Evolutionary conservation across 1,140 invertebrate species (phyloP).

Genomic region (Linepithema humile): DNA sequence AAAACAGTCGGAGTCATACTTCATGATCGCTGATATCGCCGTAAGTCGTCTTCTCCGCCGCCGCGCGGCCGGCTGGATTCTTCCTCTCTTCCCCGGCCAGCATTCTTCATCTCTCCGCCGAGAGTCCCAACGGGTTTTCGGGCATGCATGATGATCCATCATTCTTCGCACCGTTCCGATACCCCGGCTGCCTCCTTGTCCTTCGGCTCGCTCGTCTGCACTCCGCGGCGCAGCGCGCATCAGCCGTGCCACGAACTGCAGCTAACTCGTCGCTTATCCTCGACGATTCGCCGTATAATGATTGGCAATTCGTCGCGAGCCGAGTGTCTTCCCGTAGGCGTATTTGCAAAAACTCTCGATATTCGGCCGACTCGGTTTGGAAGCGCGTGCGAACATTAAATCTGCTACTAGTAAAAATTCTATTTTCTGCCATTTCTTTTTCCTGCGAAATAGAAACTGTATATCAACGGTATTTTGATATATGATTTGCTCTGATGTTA

Average conservation of each 20-base stretch:
- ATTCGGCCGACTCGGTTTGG: not conserved
- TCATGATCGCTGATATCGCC: slow-evolving; percentile 62
- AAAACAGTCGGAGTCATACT: slow-evolving; percentile 17
- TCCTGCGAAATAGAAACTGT: not conserved
- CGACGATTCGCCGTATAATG: not conserved
- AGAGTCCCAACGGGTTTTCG: slow-evolving; percentile 69
- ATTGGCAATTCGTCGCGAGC: slow-evolving; percentile 3
- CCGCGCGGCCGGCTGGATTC: slow-evolving; percentile 48
- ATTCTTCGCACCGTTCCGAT: slow-evolving; percentile 71
- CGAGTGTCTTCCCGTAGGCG: not conserved
- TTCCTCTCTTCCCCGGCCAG: slow-evolving; percentile 60
- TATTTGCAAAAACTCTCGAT: not conserved
- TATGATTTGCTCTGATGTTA: too few relatives aligned
- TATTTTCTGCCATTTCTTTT: too few relatives aligned
- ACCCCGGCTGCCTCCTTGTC: slow-evolving; percentile 53
- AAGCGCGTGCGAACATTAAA: not conserved
- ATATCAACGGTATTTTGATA: not conserved
- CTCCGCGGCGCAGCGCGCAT: slow-evolving; percentile 48
- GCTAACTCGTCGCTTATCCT: not conserved
- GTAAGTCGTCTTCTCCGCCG: slow-evolving; percentile 24
- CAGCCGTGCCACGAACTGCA: not conserved
- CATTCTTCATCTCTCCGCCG: slow-evolving; percentile 69
- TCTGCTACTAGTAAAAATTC: not conserved
- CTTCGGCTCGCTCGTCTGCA: slow-evolving; percentile 49
- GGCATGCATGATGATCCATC: slow-evolving; percentile 73